phyloP scores from a whole-genome alignment of 2,113 vertebrate species.

The Platycercus adscitus region DNA sequence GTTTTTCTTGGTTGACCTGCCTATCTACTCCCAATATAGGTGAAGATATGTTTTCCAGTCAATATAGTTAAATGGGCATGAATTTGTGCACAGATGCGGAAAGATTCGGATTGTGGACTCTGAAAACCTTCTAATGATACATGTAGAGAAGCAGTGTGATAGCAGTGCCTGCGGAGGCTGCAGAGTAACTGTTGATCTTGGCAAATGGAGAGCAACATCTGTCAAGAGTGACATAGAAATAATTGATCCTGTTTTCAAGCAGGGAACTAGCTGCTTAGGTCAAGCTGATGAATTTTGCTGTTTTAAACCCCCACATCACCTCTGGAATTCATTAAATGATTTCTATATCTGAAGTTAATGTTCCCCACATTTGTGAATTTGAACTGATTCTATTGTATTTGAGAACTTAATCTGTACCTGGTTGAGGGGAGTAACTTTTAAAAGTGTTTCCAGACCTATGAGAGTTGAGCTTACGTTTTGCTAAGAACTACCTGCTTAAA shows the following conservation, averaged over 20 bases:
- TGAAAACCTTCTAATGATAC: neutral
- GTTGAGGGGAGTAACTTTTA: neutral
- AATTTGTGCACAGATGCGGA: neutral
- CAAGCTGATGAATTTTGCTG: neutral
- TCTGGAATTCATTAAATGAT: neutral
- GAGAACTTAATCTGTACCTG: neutral
- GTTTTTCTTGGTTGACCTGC: constrained; percentile 45
- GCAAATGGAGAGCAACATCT: neutral
- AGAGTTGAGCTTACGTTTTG: neutral
- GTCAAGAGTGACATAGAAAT: neutral
- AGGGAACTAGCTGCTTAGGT: neutral
- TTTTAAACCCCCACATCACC: neutral
- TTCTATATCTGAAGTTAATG: neutral
- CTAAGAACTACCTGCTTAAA: neutral
- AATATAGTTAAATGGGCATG: neutral
- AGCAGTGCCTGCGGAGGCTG: neutral
- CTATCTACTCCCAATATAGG: neutral
- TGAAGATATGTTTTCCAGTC: neutral
- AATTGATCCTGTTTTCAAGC: neutral
- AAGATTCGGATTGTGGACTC: neutral
- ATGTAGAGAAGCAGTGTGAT: neutral
- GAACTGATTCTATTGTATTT: neutral
- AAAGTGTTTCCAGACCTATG: neutral
- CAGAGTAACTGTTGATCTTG: neutral
- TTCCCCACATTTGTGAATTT: neutral